These are phyloP conservation scores for Cephus runcator DNA, from an alignment of 2,888 invertebrate species.

Conservation along the genomic window DNA sequence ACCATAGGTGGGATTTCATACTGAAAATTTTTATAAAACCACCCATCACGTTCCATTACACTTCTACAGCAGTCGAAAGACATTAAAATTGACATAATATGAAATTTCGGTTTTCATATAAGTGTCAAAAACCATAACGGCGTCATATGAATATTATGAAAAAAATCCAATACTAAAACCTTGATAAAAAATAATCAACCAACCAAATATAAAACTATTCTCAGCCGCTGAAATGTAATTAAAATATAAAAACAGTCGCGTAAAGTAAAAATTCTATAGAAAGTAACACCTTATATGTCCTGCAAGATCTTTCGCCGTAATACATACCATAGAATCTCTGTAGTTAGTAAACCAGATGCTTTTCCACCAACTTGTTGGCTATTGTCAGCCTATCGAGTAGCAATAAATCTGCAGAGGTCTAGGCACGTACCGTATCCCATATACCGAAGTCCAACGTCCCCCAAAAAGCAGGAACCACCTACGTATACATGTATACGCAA, in stretches of 20 bases:
- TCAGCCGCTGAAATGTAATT: background rate
- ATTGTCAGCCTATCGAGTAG: conserved; percentile 59
- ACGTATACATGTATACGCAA: conserved; percentile 32
- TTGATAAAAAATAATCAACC: no score
- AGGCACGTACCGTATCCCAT: conserved; percentile 34
- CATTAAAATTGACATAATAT: background rate
- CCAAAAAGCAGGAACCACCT: conserved; percentile 26
- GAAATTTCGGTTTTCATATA: background rate
- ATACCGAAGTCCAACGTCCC: background rate
- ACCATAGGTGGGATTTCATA: background rate
- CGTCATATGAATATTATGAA: no score
- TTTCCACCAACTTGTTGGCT: conserved; percentile 64
- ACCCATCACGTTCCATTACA: no score
- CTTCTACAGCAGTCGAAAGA: no score
- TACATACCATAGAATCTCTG: conserved; percentile 17
- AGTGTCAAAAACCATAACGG: no score
- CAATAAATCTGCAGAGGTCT: conserved; percentile 58
- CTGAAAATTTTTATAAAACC: no score
- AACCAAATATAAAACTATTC: background rate
- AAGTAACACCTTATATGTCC: background rate
- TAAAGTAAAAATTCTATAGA: background rate
- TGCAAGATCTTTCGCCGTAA: background rate
- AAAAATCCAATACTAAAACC: no score
- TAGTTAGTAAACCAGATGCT: conserved; percentile 20
- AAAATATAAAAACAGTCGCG: background rate